Conservation (phyloP, 2,113 vertebrate species). For the Xiphophorus hellerii region DNA sequence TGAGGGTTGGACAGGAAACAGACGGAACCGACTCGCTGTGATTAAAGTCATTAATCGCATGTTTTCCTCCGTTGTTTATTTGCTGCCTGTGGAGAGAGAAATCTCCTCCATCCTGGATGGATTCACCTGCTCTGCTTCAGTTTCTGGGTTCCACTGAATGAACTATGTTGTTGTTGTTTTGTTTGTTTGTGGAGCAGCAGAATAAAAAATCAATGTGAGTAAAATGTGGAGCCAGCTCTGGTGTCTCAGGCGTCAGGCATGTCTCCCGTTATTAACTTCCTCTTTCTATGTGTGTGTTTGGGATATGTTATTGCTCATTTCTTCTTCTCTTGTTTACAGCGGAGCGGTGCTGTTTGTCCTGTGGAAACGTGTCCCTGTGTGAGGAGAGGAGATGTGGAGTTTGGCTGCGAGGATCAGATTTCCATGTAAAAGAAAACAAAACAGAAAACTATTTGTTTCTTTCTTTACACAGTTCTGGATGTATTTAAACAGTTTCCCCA, state of each 20-base stretch:
- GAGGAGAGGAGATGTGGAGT: not conserved
- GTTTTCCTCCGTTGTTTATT: not conserved
- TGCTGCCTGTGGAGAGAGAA: not conserved
- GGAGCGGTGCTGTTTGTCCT: not conserved
- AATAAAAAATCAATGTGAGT: conserved; percentile 8
- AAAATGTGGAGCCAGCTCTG: not conserved
- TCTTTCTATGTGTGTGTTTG: conserved; percentile 7
- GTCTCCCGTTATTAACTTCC: conserved; percentile 3
- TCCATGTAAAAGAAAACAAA: not conserved
- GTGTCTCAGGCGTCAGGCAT: not conserved
- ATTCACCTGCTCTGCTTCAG: not conserved
- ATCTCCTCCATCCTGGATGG: not conserved
- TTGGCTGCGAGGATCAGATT: not conserved
- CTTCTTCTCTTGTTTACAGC: conserved; percentile 12
- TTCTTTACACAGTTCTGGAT: not conserved
- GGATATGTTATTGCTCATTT: not conserved
- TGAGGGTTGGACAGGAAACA: no score
- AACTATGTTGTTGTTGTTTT: no score
- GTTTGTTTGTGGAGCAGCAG: not conserved
- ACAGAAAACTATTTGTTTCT: not conserved
- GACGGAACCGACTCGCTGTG: no score
- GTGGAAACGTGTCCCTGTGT: not conserved
- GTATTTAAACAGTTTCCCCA: not conserved
- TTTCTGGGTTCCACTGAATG: not conserved
- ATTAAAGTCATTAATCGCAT: no score